Base-by-base conservation (phyloP, 2,888 invertebrate genomes). In the Sepioteuthis lessoniana region DNA sequence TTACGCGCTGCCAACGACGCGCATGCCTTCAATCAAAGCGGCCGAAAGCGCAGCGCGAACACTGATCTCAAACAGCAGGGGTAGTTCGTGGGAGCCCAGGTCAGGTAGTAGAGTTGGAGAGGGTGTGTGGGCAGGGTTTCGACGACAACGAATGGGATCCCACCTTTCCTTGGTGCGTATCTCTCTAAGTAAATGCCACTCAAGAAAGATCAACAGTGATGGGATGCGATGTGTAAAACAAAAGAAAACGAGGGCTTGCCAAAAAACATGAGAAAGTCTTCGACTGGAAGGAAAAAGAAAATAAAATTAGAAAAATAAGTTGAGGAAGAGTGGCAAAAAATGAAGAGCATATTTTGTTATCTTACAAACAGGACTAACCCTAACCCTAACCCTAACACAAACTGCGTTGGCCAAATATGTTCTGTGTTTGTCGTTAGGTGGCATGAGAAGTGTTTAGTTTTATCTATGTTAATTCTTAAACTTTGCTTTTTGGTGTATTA, bases 1-100 rank as follows among this genome's bases (percentile, higher is more conserved):
- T 91, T 42, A 10, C 31, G 92, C 47, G 42, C 47, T 92, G 31
- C 38, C 92, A 92, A 25, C 92, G 46, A 92, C 47, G 47, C 47
- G 92, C 92, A 92, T 92, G 92, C 92, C 46, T 92, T 42, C 47
- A 47, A 47, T 91, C 91, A 91, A 91, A 91, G 38, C 37, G 91
- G 31, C 28, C 91, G 42, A 37, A 25, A 28, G 42, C 37, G 91
- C 37, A 91, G 91, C 21, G 28, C 55, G 55, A 55, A 55, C 55
- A 55, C 55, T 55, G 55, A 55, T 76, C 76, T 76, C n/a, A 19
- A 76, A 16, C 76, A 76, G 76, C 76, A 16, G n/a, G 76, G 25
- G 55, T 25, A 55, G 21, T 5, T 55, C 25, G 28, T 4, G 55
- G 35, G 76, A 35, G 16, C 76, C 35, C 76, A 16, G 76, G 76